Evolutionary conservation across 1,140 invertebrate species (phyloP).

Genomic region (Galleria mellonella): DNA sequence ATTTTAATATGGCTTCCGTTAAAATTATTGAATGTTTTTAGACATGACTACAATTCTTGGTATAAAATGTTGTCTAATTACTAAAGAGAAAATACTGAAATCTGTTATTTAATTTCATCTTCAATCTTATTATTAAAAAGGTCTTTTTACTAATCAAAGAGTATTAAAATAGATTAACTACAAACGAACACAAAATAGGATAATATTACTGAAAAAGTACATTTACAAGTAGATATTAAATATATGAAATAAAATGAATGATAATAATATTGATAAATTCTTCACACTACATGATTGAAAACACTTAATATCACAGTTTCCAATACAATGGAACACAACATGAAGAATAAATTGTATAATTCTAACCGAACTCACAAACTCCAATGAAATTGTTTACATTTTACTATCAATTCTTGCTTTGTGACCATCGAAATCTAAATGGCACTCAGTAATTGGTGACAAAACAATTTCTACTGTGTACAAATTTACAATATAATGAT

Average conservation of each 20-base stretch:
- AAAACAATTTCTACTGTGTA: slow-evolving; percentile 48
- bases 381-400: slow-evolving; percentile 22
- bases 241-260: slow-evolving; percentile 17
- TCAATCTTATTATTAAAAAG: no score
- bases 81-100: no score
- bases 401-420: slow-evolving; percentile 37
- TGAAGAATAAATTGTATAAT: slow-evolving; percentile 16
- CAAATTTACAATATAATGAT: slow-evolving; percentile 29
- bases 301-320: slow-evolving; percentile 72
- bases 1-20: slow-evolving; percentile 67
- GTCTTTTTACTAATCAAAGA: no score
- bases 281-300: slow-evolving; percentile 52
- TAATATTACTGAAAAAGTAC: slow-evolving; percentile 25
- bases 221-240: slow-evolving; percentile 18
- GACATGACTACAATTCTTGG: slow-evolving; percentile 11
- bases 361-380: slow-evolving; percentile 23
- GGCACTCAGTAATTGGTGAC: slow-evolving; percentile 62
- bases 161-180: neutral
- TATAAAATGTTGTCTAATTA: no score
- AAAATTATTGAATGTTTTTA: slow-evolving; percentile 14
- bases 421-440: slow-evolving; percentile 68
- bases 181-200: slow-evolving; percentile 30
- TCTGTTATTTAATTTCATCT: no score
- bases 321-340: slow-evolving; percentile 43
- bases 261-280: slow-evolving; percentile 22